A percentile compares a stretch with the other conserved stretches of the same genome.
Evolutionary conservation across 2,113 vertebrate species (phyloP).

Genomic region (Anas platyrhynchos): DNA sequence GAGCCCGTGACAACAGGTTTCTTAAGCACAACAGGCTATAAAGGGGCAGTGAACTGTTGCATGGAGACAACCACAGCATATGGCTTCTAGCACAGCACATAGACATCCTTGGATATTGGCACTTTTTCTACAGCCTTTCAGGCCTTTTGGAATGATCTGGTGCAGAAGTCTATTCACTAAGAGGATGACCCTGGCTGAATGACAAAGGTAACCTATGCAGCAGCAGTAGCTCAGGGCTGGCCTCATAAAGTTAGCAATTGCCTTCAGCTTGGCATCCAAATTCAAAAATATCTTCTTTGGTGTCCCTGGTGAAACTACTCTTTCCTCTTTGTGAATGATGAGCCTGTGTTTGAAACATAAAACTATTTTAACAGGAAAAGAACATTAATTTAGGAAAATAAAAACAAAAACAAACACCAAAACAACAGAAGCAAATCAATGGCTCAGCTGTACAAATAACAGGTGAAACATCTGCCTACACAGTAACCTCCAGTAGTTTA

Average conservation of each 20-base stretch:
- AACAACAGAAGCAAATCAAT: neutral
- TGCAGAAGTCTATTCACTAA: neutral
- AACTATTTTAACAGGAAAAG: neutral
- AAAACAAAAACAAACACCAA: neutral
- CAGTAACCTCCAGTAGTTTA: neutral
- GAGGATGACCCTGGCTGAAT: neutral
- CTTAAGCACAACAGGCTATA: neutral
- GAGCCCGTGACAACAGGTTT: neutral
- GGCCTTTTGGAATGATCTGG: neutral
- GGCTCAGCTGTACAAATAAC: neutral
- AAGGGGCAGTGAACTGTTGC: constrained; percentile 1
- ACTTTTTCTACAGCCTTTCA: neutral
- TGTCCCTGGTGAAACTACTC: neutral
- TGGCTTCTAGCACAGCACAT: neutral
- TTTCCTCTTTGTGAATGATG: accelerated
- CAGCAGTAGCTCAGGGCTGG: neutral
- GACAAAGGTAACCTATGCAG: neutral
- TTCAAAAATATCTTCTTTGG: neutral
- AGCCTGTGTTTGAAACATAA: neutral
- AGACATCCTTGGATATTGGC: constrained; percentile 8
- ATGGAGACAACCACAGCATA: constrained; percentile 12
- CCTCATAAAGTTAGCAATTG: neutral
- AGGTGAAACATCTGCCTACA: neutral
- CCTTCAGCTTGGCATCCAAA: neutral
- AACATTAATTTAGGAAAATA: neutral